These are phyloP conservation scores for Stictocephala bisonia DNA, from an alignment of 2,888 invertebrate genomes.

Conservation along the genomic window DNA sequence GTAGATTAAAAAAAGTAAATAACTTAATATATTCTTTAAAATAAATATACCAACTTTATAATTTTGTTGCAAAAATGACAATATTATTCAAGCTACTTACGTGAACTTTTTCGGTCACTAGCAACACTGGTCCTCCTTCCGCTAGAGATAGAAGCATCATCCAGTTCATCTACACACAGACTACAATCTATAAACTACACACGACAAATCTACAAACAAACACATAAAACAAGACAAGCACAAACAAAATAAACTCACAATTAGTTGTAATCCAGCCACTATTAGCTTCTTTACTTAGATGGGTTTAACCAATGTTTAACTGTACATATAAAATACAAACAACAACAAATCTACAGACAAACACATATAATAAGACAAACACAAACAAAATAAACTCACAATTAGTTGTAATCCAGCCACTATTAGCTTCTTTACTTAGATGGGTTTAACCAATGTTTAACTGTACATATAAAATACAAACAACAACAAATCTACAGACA, in stretches of 20 bases:
- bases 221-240: not conserved
- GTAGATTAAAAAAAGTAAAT: too few species aligned
- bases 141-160: slow-evolving; percentile 3
- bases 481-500: not conserved
- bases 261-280: too few species aligned
- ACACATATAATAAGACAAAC: not conserved
- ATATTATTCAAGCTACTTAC: slow-evolving; percentile 15
- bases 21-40: too few species aligned
- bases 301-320: too few species aligned
- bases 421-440: too few species aligned
- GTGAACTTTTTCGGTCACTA: slow-evolving; percentile 30
- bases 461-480: slow-evolving; percentile 20
- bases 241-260: not conserved
- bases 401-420: too few species aligned
- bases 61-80: slow-evolving; percentile 35
- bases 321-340: slow-evolving; percentile 18
- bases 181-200: slow-evolving; percentile 31
- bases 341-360: not conserved
- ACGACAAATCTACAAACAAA: not conserved
- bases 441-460: too few species aligned
- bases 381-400: not conserved
- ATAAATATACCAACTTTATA: slow-evolving; percentile 40
- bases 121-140: slow-evolving; percentile 10
- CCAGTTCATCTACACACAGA: slow-evolving; percentile 30
- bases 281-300: too few species aligned